Evolutionary conservation across 2,797 vertebrate species (phyloP), one percentile per base, ranked within the genome.

Genomic region (Pelobates cultripes): DNA sequence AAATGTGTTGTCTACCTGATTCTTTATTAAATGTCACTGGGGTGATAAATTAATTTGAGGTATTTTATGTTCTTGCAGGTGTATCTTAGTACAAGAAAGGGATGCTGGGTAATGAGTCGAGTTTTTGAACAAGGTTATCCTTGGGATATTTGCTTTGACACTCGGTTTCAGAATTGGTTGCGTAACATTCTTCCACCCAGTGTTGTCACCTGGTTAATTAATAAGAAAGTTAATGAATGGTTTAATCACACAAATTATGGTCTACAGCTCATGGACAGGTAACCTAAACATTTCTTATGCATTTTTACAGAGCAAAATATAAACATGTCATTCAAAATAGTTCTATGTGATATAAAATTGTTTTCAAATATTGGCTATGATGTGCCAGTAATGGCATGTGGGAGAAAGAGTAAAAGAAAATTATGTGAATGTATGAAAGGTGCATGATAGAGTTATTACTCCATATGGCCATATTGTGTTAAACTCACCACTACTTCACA

Each of bases 211-310:
- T 93, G 91, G 93, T 85, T 86, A 55, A 80, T 0, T 51, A 91
- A 96, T 86, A 83, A 82, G 86, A 63, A 3, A 6, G 61, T 93
- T 70, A 96, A 96, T 89, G 86, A 90, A 0, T 91, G 88, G 90
- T 93, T 91, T 84, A 92, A 96, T 88, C 97, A 98, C 57, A 79
- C 76, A 13, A 90, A 95, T 74, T 99, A 96, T 2, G 92, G 96
- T 80, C 90, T 98, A 85, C 91, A 91, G 84, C 94, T 95, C 69
- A 85, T 40, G 70, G 90, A 95, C 88, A 95, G 96, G 97, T 98
- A 81, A 1, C 4, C 4, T 57, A 57, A 15, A 12, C 8, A 14
- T 57, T 57, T 15, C n/a, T 4, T 57, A 57, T 12, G 47, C 5
- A 5, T 51, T 51, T 51, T 51, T 51, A 2, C 28, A 28, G 28